Evolutionary conservation across 2,888 invertebrate species (phyloP), one percentile per base, ranked within the genome.

Genomic region (Halictus quadricinctus): DNA sequence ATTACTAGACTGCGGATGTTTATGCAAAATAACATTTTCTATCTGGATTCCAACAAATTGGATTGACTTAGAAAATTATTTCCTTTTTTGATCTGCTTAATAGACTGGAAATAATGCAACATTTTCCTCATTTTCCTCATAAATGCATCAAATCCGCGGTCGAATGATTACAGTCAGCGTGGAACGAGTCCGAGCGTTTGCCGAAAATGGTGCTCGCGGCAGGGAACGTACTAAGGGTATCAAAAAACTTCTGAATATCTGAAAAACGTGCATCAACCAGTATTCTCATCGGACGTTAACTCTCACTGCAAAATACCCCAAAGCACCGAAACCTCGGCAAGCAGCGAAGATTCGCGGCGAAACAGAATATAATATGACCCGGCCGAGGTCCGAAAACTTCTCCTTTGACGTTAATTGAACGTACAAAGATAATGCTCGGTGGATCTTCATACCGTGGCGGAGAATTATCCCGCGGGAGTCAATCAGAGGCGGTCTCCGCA

Each of bases 371-470:
- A 64, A 29, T 46, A 29, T 54, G 21, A 58, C 4, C 58, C 5
- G 36, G 3, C 21, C n/a, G 10, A 12, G 69, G 43, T 58, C 70
- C 76, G 81, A 88, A 85, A 85, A 77, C 86, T 84, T 86, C 75
- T 76, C 80, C 82, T 85, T 81, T 88, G 90, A 89, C 90, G 84
- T 89, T 92, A 92, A 93, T 92, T 92, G 91, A 92, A 90, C 89
- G 87, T 41, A 76, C 85, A 83, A 88, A 87, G 90, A 92, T 91
- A 90, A 90, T 90, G 83, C 69, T 70, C 69, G 41, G 36, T 80
- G 81, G 80, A 78, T 79, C 73, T 36, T 77, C 81, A 69, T 60
- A 70, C 76, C 50, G 41, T 29, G 25, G 74, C 7, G 79, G 83
- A 48, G 82, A 82, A 78, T 80, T 86, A 85, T 90, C 92, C 88